Percentiles rank a stretch among this genome's conserved stretches.
Conservation (phyloP, 2,888 invertebrate species). For the Polia nebulosa region DNA sequence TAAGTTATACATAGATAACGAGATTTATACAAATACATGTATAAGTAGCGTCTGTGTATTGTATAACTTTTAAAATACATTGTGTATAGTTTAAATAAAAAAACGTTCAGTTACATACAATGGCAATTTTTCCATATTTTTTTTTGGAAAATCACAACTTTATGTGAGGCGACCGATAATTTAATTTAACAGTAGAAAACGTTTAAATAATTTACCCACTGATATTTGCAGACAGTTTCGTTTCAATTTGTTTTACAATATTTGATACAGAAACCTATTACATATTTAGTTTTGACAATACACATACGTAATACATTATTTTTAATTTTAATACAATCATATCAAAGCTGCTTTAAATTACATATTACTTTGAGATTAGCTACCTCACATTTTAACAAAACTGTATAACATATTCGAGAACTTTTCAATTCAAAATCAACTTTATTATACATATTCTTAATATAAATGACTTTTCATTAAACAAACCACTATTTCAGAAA, state of each 20-base stretch:
- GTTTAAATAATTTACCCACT: too few relatives aligned
- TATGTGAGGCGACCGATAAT: constrained; percentile 48
- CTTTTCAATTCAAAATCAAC: constrained; percentile 8
- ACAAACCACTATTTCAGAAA: neutral
- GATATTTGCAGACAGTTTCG: too few relatives aligned
- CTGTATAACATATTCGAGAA: neutral
- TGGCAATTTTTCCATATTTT: constrained; percentile 17
- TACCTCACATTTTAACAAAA: neutral
- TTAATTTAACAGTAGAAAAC: neutral
- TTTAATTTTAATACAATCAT: too few relatives aligned
- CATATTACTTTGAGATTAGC: constrained; percentile 1
- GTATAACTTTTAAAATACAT: constrained; percentile 52
- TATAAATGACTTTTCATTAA: too few relatives aligned
- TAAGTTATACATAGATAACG: constrained; percentile 21
- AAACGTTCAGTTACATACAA: constrained; percentile 40
- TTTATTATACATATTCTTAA: too few relatives aligned
- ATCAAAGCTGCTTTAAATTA: neutral
- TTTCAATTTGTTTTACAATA: too few relatives aligned
- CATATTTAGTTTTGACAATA: too few relatives aligned
- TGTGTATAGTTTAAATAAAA: constrained; percentile 38
- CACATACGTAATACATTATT: neutral
- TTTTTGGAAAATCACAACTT: constrained; percentile 46
- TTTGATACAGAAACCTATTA: too few relatives aligned
- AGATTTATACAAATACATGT: constrained; percentile 39
- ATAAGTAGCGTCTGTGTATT: constrained; percentile 14